Evolutionary conservation across 2,797 vertebrate genomes (phyloP), one percentile per base, ranked within the genome.

Genomic region (Agapornis canus): DNA sequence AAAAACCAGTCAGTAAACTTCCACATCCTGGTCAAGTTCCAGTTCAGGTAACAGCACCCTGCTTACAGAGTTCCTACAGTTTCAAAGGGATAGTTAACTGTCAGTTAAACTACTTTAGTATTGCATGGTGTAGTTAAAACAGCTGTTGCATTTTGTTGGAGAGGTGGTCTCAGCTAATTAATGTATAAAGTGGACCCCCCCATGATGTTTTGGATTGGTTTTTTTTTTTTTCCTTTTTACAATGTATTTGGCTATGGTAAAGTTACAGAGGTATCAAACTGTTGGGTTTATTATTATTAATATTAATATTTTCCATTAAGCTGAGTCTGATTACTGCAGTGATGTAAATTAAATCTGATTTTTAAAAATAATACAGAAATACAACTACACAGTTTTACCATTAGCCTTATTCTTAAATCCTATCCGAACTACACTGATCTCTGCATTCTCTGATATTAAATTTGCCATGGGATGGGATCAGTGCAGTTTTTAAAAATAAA

Each of bases 21-120:
- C 7, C 52, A 75, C 6, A 59, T 94, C 59, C 73, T 59, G 59
- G 83, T 95, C 77, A 92, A 91, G 90, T 83, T 94, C 77, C 76
- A 90, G n/a, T 64, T 83, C 39, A 65, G 42, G 13, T 86, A 90
- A 76, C 25, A 85, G 45, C 39, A 63, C 40, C n/a, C 27, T 69
- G 22, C 69, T 60, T 73, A 64, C 11, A 32, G 45, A 83, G 27
- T 49, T 81, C 42, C 39, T 81, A 13, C 39, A 35, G 2, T 81
- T 90, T 66, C 52, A 86, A 20, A 26, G 21, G 49, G 22, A 6
- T 8, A 31, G 25, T 45, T 45, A 45, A 57, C 9, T 26, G 32
- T 56, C 48, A 75, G 4, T 79, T 73, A 56, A 76, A 45, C 49
- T 78, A 4, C 18, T 66, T 65, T 73, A 64, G 27, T 49, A 73